Conservation (phyloP, 2,888 invertebrate species). For the Polymixis flavicincta region DNA sequence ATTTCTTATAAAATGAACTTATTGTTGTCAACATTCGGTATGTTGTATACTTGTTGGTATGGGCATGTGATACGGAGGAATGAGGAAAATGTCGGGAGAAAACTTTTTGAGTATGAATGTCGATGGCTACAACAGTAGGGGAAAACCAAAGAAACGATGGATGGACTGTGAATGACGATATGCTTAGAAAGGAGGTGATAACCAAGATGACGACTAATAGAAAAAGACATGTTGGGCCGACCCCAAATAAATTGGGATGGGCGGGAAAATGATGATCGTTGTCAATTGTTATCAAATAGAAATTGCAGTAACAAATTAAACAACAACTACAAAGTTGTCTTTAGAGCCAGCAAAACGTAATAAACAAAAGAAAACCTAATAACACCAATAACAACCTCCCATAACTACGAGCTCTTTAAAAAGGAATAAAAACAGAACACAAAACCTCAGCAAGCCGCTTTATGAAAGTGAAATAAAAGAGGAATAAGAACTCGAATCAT, state of each 20-base stretch:
- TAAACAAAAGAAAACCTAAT: slow-evolving; percentile 32
- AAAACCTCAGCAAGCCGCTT: slow-evolving; percentile 51
- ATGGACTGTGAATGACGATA: too few relatives aligned
- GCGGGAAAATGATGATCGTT: too few relatives aligned
- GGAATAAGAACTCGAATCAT: slow-evolving; percentile 50
- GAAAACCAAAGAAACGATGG: too few relatives aligned
- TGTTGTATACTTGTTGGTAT: too few relatives aligned
- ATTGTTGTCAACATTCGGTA: neutral
- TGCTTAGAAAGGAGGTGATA: too few relatives aligned
- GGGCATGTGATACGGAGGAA: too few relatives aligned
- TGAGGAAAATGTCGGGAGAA: too few relatives aligned
- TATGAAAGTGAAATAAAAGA: slow-evolving; percentile 54
- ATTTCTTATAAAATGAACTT: neutral
- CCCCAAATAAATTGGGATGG: too few relatives aligned
- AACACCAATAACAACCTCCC: slow-evolving; percentile 33
- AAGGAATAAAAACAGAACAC: slow-evolving; percentile 45
- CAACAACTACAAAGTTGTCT: neutral
- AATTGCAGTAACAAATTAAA: neutral
- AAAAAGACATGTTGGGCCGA: too few relatives aligned
- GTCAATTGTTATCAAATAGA: neutral
- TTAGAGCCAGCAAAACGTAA: slow-evolving; percentile 1
- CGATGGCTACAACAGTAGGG: too few relatives aligned
- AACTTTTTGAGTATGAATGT: too few relatives aligned
- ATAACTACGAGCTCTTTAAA: slow-evolving; percentile 34
- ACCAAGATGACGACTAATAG: too few relatives aligned